These are phyloP conservation scores for Ursus arctos DNA, from an alignment of 2,113 vertebrate genomes.

Conservation along the genomic window DNA sequence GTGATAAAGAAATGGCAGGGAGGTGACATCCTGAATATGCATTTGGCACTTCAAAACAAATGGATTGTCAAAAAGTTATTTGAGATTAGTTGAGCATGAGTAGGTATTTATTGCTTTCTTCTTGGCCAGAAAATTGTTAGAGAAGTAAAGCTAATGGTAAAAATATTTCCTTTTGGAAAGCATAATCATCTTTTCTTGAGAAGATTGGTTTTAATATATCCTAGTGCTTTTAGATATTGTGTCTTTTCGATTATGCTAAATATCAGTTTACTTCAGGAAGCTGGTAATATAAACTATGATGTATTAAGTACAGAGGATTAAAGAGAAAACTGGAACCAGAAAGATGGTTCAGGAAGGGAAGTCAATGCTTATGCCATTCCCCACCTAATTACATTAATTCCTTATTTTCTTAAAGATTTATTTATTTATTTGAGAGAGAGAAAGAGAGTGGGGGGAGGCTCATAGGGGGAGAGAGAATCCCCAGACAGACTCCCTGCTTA, in stretches of 20 bases:
- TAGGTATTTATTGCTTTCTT: conserved; percentile 75
- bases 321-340: conserved; percentile 15
- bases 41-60: conserved; percentile 73
- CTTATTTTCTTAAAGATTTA: neutral
- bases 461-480: neutral
- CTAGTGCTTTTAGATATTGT: neutral
- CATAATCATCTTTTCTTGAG: conserved; percentile 41
- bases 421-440: neutral
- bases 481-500: neutral
- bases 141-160: conserved; percentile 56
- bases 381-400: neutral
- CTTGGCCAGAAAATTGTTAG: conserved; percentile 71
- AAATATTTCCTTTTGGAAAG: conserved; percentile 58
- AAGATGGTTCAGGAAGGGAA: neutral
- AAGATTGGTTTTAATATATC: conserved; percentile 57
- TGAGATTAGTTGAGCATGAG: conserved; percentile 76
- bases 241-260: conserved; percentile 34
- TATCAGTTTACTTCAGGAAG: conserved; percentile 52
- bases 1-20: conserved; percentile 71
- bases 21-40: conserved; percentile 51
- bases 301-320: neutral
- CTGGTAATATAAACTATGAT: neutral
- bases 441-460: neutral
- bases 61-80: conserved; percentile 75
- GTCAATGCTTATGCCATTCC: neutral